Conservation (phyloP, 2,113 vertebrate species). For the Axis porcinus region DNA sequence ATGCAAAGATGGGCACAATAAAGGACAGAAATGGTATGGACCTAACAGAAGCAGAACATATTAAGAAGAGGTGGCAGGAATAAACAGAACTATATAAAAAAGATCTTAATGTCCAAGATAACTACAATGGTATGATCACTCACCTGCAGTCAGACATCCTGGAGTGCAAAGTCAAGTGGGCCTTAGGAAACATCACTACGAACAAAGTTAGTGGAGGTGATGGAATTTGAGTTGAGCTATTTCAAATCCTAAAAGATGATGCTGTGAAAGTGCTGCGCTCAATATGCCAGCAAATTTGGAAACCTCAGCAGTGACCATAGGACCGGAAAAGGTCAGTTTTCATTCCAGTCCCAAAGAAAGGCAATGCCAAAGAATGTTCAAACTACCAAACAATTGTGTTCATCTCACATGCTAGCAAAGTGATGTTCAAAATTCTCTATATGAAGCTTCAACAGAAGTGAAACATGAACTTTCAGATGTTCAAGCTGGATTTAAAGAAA, state of each 20-base stretch:
- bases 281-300: not conserved
- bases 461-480: not conserved
- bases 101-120: not conserved
- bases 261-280: not conserved
- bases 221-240: not conserved
- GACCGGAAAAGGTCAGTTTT: not conserved
- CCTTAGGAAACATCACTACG: not conserved
- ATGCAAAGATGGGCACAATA: not conserved
- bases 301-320: not conserved
- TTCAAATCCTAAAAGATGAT: not conserved
- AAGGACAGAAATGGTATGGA: not conserved
- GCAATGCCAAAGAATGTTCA: not conserved
- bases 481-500: not conserved
- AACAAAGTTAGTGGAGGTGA: not conserved
- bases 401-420: not conserved
- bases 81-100: not conserved
- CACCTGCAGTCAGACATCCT: not conserved
- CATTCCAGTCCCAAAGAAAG: not conserved
- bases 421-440: not conserved
- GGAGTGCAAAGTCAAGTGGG: not conserved
- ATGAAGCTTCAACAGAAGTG: not conserved
- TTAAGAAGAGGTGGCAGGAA: not conserved
- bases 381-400: not conserved
- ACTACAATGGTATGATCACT: not conserved
- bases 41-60: not conserved